These are phyloP conservation scores for Gymnodraco acuticeps DNA, from an alignment of 2,797 vertebrate species.

Conservation along the genomic window DNA sequence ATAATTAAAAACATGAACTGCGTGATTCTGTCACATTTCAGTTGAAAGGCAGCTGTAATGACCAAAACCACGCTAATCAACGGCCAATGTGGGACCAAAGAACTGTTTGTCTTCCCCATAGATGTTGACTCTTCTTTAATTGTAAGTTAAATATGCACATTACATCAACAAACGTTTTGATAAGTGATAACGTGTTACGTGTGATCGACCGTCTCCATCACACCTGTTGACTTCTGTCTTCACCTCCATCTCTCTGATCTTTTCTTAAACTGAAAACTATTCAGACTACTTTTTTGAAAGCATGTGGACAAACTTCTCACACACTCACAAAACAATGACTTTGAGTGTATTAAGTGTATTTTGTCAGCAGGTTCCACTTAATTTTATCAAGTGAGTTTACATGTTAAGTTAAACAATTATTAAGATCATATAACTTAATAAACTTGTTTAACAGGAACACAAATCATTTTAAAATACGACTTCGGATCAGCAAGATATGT, in stretches of 20 bases:
- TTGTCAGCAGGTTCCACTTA: no score
- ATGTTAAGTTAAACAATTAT: no score
- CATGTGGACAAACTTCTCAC: constrained; percentile 88
- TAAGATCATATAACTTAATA: no score
- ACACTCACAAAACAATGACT: constrained; percentile 54
- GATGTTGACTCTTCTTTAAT: constrained; percentile 17
- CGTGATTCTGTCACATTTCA: not conserved
- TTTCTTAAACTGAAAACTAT: constrained; percentile 21
- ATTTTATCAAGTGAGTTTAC: no score
- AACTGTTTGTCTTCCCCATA: constrained; percentile 33
- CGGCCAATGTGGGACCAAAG: constrained; percentile 4
- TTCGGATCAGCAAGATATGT: no score
- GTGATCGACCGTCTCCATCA: constrained; percentile 37
- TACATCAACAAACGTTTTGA: not conserved
- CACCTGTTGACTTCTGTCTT: constrained; percentile 48
- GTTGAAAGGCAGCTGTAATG: constrained; percentile 2
- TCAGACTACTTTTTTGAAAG: constrained; percentile 51
- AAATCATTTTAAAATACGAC: no score
- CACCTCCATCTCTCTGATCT: not conserved
- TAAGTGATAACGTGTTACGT: constrained; percentile 11
- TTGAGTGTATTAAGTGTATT: no score
- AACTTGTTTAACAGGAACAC: no score
- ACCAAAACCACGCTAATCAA: no score
- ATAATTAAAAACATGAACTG: not conserved
- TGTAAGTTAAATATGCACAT: not conserved